A percentile compares a stretch with the other conserved stretches of the same genome.
phyloP scores from a whole-genome alignment of 2,113 vertebrate species.

The Daubentonia madagascariensis region DNA sequence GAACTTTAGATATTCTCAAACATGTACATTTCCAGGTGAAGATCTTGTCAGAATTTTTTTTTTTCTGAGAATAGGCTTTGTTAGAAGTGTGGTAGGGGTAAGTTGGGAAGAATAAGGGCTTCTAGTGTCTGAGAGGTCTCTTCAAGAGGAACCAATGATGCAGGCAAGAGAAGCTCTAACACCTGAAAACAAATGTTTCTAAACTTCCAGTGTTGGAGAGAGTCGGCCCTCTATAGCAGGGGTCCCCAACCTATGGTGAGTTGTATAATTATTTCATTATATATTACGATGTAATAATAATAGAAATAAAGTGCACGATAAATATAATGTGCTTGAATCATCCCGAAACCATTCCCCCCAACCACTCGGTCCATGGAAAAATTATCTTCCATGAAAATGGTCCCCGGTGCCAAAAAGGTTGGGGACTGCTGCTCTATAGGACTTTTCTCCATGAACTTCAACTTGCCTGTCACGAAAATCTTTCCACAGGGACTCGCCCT shows the following conservation, averaged over 20 bases:
- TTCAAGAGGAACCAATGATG: background rate
- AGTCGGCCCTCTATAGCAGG: background rate
- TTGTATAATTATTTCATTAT: too few relatives aligned
- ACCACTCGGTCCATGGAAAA: too few relatives aligned
- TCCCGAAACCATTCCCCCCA: too few relatives aligned
- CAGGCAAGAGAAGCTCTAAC: background rate
- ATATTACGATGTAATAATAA: too few relatives aligned
- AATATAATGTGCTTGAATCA: too few relatives aligned
- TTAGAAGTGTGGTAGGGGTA: background rate
- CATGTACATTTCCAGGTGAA: background rate
- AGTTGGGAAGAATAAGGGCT: background rate
- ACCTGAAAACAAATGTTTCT: background rate
- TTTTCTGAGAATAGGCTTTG: background rate
- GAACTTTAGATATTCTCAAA: background rate
- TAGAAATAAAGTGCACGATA: too few relatives aligned
- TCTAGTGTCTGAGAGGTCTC: background rate
- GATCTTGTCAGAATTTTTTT: background rate
- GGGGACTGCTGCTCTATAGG: too few relatives aligned
- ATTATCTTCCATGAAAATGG: too few relatives aligned
- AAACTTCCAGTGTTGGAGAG: background rate
- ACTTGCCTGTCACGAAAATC: background rate
- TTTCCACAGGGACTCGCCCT: background rate
- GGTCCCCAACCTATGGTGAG: too few relatives aligned
- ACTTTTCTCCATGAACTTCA: background rate
- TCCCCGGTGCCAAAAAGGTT: too few relatives aligned